Evolutionary conservation across 2,888 invertebrate species (phyloP).

Genomic region (Eristalis intricaria): DNA sequence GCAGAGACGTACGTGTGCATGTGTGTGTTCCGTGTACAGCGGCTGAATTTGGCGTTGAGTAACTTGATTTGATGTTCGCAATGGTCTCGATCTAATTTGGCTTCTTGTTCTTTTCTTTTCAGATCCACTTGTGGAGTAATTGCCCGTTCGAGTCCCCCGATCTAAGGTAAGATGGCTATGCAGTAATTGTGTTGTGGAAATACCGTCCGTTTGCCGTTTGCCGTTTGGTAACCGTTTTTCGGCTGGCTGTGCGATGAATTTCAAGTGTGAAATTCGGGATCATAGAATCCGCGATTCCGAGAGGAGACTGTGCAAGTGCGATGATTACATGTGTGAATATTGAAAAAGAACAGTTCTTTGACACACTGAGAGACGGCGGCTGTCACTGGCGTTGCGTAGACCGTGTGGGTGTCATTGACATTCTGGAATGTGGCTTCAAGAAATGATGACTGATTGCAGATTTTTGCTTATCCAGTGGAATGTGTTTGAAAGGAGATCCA

Average conservation of each 20-base stretch:
- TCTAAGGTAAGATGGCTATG: conserved; percentile 26
- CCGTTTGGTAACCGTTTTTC: neutral
- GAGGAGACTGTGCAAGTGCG: neutral
- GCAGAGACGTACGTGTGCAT: neutral
- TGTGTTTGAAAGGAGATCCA: neutral
- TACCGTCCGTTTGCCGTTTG: neutral
- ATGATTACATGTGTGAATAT: neutral
- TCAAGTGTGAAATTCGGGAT: neutral
- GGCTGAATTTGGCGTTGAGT: conserved; percentile 5
- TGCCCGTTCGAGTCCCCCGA: conserved; percentile 10
- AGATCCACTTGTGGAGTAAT: conserved; percentile 25
- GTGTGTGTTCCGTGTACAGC: neutral
- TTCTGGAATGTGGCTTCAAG: neutral
- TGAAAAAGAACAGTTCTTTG: neutral
- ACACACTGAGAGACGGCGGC: neutral
- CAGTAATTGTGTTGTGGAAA: neutral
- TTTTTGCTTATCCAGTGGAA: neutral
- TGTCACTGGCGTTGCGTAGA: neutral
- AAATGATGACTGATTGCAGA: neutral
- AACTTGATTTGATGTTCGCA: neutral
- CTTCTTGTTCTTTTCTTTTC: conserved; percentile 17
- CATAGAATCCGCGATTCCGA: neutral
- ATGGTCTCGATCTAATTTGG: conserved; percentile 2
- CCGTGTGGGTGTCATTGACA: neutral
- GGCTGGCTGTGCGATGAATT: neutral